Percentiles rank a stretch among this genome's conserved stretches.
Conservation (phyloP, 2,888 invertebrate species). For the Watsonalla binaria region DNA sequence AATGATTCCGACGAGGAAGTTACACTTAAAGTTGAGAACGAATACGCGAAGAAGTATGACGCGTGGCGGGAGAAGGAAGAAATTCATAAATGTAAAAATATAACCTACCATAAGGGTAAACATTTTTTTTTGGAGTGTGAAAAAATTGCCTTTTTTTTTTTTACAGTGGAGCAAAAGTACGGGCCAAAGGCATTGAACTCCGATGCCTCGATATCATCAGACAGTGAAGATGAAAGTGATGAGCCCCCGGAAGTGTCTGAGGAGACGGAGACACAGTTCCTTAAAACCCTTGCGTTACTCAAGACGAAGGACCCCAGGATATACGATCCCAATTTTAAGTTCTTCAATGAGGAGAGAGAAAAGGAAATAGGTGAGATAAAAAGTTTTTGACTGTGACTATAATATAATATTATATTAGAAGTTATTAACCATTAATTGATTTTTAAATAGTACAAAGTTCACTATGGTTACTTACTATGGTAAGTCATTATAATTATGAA, state of each 20-base stretch:
- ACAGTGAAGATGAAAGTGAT: constrained; percentile 82
- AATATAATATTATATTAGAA: no score
- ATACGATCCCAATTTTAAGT: constrained; percentile 86
- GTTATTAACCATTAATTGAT: no score
- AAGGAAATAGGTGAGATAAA: constrained; percentile 55
- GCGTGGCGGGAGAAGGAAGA: constrained; percentile 92
- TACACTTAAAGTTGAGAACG: constrained; percentile 83
- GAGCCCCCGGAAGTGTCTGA: constrained; percentile 78
- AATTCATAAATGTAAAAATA: constrained; percentile 83
- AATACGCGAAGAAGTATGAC: constrained; percentile 91
- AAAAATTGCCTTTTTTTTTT: constrained; percentile 2
- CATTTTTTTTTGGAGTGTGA: neutral
- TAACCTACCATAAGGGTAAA: neutral
- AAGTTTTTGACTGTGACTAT: neutral
- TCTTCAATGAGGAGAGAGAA: constrained; percentile 78
- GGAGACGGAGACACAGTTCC: constrained; percentile 90
- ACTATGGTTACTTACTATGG: no score
- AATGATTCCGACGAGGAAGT: constrained; percentile 77
- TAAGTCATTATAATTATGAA: no score
- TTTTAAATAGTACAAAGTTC: no score
- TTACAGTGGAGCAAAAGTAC: constrained; percentile 86
- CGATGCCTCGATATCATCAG: constrained; percentile 67
- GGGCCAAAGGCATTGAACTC: constrained; percentile 76
- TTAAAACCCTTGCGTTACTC: constrained; percentile 89
- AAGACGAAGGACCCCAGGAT: constrained; percentile 94